Conservation (phyloP, 2,113 vertebrate genomes). For the Brachypodius melanocephalos region DNA sequence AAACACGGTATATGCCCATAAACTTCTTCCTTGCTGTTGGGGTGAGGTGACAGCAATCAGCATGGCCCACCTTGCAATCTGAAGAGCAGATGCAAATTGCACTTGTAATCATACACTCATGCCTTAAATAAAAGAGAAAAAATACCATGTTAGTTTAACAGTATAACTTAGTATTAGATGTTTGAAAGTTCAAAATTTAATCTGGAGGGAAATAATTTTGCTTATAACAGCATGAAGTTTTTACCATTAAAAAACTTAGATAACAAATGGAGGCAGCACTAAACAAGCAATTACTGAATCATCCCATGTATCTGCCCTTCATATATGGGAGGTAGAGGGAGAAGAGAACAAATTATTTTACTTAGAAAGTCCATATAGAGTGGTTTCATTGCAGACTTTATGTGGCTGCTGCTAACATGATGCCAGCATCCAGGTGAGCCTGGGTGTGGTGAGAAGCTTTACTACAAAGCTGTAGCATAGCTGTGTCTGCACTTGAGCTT, state of each 20-base stretch:
- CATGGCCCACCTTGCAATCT: background rate
- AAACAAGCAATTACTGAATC: background rate
- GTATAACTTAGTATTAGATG: background rate
- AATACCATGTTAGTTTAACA: background rate
- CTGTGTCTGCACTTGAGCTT: background rate
- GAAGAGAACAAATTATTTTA: background rate
- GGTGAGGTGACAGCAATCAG: background rate
- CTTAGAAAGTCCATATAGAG: background rate
- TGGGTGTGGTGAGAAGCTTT: background rate
- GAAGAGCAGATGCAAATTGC: background rate
- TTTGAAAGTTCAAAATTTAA: background rate
- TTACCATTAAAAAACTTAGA: background rate
- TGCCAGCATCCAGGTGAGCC: background rate
- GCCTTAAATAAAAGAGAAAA: background rate
- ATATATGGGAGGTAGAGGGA: background rate
- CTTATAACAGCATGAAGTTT: background rate
- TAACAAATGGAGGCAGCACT: background rate
- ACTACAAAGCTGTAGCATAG: background rate
- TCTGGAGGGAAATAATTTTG: background rate
- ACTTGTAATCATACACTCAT: background rate
- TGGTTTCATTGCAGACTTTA: background rate
- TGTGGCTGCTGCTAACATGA: background rate
- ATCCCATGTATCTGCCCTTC: background rate
- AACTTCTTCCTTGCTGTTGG: background rate
- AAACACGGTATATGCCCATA: background rate